phyloP scores from a whole-genome alignment of 2,888 invertebrate genomes.

The Patella pellucida region DNA sequence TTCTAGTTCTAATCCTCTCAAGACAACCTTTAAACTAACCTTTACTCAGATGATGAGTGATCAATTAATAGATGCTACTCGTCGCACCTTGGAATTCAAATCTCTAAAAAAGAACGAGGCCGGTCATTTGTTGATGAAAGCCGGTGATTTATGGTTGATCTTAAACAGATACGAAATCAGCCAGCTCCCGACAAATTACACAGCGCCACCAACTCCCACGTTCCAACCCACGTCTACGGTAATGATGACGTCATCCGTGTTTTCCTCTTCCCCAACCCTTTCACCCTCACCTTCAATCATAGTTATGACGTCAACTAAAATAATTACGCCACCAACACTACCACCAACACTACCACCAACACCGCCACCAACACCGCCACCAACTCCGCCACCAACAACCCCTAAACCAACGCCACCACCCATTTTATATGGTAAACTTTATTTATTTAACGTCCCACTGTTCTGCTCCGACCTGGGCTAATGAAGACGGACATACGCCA shows the following conservation, averaged over 20 bases:
- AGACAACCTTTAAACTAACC: background rate
- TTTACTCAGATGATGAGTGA: constrained; percentile 1
- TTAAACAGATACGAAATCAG: background rate
- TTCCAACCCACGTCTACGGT: constrained; percentile 18
- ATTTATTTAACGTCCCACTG: too few species aligned
- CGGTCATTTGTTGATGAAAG: background rate
- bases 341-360: constrained; percentile 17
- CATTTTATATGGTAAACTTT: background rate
- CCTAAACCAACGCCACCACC: constrained; percentile 17
- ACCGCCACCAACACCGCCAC: constrained; percentile 1
- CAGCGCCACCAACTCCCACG: constrained; percentile 17
- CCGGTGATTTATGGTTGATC: constrained; percentile 3
- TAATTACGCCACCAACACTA: background rate
- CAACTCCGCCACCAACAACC: constrained; percentile 14
- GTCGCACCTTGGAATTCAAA: background rate
- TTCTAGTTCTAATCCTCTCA: background rate
- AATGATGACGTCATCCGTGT: constrained; percentile 18
- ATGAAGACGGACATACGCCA: too few species aligned
- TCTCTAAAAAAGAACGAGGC: background rate
- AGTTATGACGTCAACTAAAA: background rate
- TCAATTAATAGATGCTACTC: background rate
- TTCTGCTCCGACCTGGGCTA: too few species aligned
- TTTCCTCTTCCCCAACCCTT: background rate
- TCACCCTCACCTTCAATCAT: background rate
- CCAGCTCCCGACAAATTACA: constrained; percentile 14